Conservation (phyloP, 2,113 vertebrate species). For the Fulmarus glacialis region DNA sequence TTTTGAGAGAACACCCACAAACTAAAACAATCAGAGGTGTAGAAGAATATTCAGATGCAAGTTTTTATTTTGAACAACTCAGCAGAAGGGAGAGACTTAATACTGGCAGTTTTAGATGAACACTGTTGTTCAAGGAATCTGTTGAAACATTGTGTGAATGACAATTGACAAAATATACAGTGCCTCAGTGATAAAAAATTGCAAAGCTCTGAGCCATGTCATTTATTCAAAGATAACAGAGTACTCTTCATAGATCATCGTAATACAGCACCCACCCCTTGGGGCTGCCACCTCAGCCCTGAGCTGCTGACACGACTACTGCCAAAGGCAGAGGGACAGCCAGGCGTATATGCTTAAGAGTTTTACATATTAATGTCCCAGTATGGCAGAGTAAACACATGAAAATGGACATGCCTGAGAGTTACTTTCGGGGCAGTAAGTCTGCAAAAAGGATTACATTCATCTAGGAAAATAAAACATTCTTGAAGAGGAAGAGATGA, state of each 20-base stretch:
- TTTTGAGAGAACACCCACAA: neutral
- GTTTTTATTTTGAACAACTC: neutral
- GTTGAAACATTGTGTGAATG: neutral
- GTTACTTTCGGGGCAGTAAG: accelerated
- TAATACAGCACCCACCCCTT: neutral
- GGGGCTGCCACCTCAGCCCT: neutral
- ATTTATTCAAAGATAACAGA: neutral
- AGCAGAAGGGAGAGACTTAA: accelerated
- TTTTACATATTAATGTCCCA: neutral
- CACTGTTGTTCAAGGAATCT: neutral
- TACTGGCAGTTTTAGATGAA: neutral
- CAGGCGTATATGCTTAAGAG: accelerated
- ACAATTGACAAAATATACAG: neutral
- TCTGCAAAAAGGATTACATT: neutral
- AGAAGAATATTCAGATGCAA: neutral
- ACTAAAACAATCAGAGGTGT: neutral
- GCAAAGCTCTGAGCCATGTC: neutral
- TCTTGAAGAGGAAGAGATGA: neutral
- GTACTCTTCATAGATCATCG: accelerated
- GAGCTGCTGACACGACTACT: neutral
- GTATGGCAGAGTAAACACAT: neutral
- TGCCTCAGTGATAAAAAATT: neutral
- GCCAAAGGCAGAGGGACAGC: neutral
- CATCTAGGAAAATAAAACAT: neutral
- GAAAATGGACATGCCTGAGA: neutral